These are phyloP conservation scores for Cynopterus brachyotis DNA, from an alignment of 2,113 vertebrate species.

Conservation along the genomic window DNA sequence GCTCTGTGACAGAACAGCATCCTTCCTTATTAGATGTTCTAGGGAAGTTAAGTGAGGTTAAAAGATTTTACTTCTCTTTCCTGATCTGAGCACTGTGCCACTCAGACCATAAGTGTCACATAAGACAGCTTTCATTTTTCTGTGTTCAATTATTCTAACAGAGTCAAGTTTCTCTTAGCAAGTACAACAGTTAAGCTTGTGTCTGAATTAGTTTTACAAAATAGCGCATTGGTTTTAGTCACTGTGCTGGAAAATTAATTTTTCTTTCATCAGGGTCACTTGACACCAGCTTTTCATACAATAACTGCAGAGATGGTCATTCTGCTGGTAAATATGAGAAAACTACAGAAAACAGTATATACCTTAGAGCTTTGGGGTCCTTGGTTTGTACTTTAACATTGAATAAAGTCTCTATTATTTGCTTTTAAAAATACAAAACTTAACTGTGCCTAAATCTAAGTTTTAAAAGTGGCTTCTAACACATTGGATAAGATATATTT, in stretches of 20 bases:
- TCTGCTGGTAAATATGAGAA: constrained; percentile 33
- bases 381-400: constrained; percentile 36
- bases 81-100: constrained; percentile 65
- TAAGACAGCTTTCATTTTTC: constrained; percentile 76
- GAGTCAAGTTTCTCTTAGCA: constrained; percentile 60
- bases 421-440: constrained; percentile 23
- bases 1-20: neutral
- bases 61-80: constrained; percentile 71
- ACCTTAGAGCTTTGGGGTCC: constrained; percentile 16
- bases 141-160: constrained; percentile 69
- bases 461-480: constrained; percentile 38
- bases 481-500: constrained; percentile 30
- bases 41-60: constrained; percentile 78
- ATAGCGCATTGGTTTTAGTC: constrained; percentile 52
- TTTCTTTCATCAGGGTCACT: constrained; percentile 70
- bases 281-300: constrained; percentile 21
- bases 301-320: constrained; percentile 9
- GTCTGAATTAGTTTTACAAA: constrained; percentile 67
- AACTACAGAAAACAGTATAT: neutral
- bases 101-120: constrained; percentile 66
- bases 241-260: constrained; percentile 63
- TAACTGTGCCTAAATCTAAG: neutral
- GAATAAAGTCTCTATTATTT: constrained; percentile 14
- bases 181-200: constrained; percentile 56
- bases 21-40: constrained; percentile 69